Evolutionary conservation across 2,113 vertebrate genomes (phyloP), one percentile per base, ranked within the genome.

Genomic region (Verasper variegatus): DNA sequence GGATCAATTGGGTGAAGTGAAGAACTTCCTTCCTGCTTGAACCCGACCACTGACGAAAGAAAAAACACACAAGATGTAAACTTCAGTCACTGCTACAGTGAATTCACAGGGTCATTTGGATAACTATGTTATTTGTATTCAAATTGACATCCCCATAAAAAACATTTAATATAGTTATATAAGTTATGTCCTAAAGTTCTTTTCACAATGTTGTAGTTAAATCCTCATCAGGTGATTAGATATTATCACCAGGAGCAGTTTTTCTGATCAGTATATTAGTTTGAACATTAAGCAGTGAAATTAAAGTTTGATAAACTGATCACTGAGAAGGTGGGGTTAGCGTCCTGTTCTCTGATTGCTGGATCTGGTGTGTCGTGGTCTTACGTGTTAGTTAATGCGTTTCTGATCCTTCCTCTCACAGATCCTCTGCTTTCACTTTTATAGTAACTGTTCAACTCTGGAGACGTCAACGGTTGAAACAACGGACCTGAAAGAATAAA

Each of bases 381-480:
- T 96, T 89, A 96, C 95, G 4, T 86, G 79, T 72, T 86, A 58
- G 0, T 83, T 55, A 1, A 1, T 0, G 86, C 65, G 0, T 9
- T 82, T 60, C 88, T 91, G 67, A 93, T 90, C 42, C 81, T 78
- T 23, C 82, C 81, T 24, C 88, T 91, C 17, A 94, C 70, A 17
- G 94, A 94, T 73, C 91, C 89, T 20, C 70, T 66, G 0, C 47
- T 75, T 3, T 86, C 56, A 55, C 72, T 89, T 74, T 91, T 84
- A 62, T 77, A 73, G 59, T 80, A 82, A 0, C 51, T 31, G 27
- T 71, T 94, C 27, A 90, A 24, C 81, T 96, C 95, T 0, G 86
- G 92, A 57, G 95, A 95, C 0, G 89, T 71, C 12, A 94, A 0
- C 0, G 95, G 95, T n/a, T 57, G 57, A 63, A 96, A 95, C 24